Base-by-base conservation (phyloP, 2,797 vertebrate species). In the Vireo griseus region DNA sequence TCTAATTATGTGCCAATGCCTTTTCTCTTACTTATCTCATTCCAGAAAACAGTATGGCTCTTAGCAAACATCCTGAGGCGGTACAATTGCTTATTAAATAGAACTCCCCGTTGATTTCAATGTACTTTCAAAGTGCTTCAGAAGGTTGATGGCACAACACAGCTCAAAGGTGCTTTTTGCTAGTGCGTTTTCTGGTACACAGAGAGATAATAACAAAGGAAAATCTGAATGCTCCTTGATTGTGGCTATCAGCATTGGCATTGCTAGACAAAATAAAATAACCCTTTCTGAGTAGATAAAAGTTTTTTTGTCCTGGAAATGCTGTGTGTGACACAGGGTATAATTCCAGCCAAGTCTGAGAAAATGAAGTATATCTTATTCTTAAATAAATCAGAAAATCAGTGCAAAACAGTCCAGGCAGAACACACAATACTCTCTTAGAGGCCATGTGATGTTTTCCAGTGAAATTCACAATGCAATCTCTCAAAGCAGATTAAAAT, bases 1-100 rank as follows among this genome's bases (percentile, higher is more conserved):
- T 85, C 81, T 69, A 87, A 89, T 57, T 62, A 79, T 47, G 45
- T 50, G 52, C 45, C 68, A 66, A 42, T 76, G 86, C 61, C n/a
- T 86, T 82, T 81, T 79, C 20, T 90, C 50, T 87, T 82, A 44
- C 68, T 85, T 74, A 77, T 67, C 63, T 81, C 71, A 89, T 85
- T 84, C 39, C 57, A 91, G 71, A 65, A 92, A 88, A 92, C 14
- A 74, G 26, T 63, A 59, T 11, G 7, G 47, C 55, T 82, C 42
- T 94, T 76, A 93, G 77, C 68, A 94, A 86, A 91, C 66, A 75
- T n/a, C 83, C 66, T 4, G 21, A 90, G 72, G 85, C 65, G 75
- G 65, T 68, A 77, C 39, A 90, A 75, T 5, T 71, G 77, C 55
- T 72, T 79, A 67, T 92, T 94, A 92, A 94, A 73, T 12, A 77